Conservation (phyloP, 2,888 invertebrate species). For the Macaria liturata region DNA sequence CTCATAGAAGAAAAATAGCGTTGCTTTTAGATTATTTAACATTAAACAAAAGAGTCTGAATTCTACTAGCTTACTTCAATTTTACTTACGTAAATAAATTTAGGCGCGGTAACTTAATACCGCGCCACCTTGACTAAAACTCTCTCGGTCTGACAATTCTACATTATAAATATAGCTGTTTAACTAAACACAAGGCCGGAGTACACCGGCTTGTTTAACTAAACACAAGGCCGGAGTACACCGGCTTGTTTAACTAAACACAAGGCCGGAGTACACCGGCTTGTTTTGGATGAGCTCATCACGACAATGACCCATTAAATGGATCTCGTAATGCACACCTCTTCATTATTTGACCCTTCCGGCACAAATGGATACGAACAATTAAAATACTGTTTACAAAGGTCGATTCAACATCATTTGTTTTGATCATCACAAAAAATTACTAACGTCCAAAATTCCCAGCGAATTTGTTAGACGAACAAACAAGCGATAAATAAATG, state of each 20-base stretch:
- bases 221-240: slow-evolving; percentile 20
- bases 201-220: slow-evolving; percentile 13
- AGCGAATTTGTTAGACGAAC: no score
- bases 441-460: not conserved
- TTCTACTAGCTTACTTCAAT: no score
- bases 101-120: no score
- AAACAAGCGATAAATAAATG: not conserved
- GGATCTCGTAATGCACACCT: slow-evolving; percentile 25
- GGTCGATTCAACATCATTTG: slow-evolving; percentile 34
- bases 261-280: slow-evolving; percentile 21
- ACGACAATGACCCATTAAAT: slow-evolving; percentile 20
- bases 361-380: slow-evolving; percentile 45
- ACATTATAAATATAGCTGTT: not conserved
- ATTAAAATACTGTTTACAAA: slow-evolving; percentile 51
- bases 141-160: no score
- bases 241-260: slow-evolving; percentile 8
- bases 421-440: slow-evolving; percentile 10
- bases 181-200: slow-evolving; percentile 16
- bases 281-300: slow-evolving; percentile 29
- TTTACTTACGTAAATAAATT: no score
- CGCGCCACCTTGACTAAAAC: no score
- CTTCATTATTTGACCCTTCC: slow-evolving; percentile 43
- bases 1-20: no score
- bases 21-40: no score
- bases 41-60: no score